Evolutionary conservation across 2,113 vertebrate genomes (phyloP), one percentile per base, ranked within the genome.

Genomic region (Apaloderma vittatum): DNA sequence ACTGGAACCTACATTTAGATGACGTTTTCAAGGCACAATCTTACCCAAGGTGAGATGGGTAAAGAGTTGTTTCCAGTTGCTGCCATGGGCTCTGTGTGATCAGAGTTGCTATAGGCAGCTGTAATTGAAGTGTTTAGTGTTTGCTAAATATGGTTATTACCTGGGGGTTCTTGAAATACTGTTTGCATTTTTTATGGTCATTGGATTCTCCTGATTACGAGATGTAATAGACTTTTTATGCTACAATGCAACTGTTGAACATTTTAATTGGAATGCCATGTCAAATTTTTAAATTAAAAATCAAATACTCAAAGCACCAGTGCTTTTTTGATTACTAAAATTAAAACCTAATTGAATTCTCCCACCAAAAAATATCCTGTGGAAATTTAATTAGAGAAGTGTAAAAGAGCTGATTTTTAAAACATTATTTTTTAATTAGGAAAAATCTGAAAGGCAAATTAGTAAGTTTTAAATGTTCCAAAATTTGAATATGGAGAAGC

Each of bases 301-400:
- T 97, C 97, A 97, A 98, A 97, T 95, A 97, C 97, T 98, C 97
- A 97, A 95, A 97, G 97, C 96, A 94, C 97, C 97, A 97, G 96
- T 91, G 97, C 97, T 88, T 98, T 96, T 98, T 96, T 97, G 96
- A 98, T 96, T 97, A 97, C 96, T 96, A 97, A 97, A 98, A 98
- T 98, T 97, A 98, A 98, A 98, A 89, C 96, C 91, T 98, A 98
- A 98, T 98, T 98, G 98, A 98, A 98, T 98, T 98, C 97, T 98
- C 97, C 91, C 66, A 89, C 96, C 93, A 94, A 94, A 97, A 98
- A 97, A 97, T 97, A 97, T 97, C 97, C 80, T 79, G 93, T 96
- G 94, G 97, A 98, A 98, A 98, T 98, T 98, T 98, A 98, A 98
- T 98, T 98, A 98, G 94, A 96, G 96, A 92, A 97, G 96, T 93